Percentiles rank a stretch among this genome's conserved stretches.
Evolutionary conservation across 2,113 vertebrate species (phyloP).

Genomic region (Bolborhynchus lineola): DNA sequence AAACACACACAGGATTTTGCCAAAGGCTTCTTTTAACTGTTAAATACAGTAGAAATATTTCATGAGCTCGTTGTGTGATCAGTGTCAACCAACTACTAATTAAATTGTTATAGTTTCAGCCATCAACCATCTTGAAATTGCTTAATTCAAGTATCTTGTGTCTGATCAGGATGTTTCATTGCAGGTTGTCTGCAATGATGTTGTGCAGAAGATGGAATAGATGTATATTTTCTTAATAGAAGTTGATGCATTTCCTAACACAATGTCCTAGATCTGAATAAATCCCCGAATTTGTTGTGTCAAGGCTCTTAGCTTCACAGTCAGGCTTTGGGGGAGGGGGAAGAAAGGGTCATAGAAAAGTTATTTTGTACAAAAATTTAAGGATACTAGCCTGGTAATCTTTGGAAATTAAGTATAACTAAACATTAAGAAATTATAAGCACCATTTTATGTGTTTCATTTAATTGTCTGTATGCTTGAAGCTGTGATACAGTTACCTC

Average conservation of each 20-base stretch:
- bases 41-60: neutral
- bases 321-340: neutral
- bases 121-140: slow-evolving; percentile 3
- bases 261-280: neutral
- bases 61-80: neutral
- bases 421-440: neutral
- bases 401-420: neutral
- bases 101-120: slow-evolving; percentile 20
- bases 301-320: neutral
- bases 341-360: neutral
- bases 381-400: neutral
- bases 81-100: slow-evolving; percentile 28
- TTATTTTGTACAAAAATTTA: neutral
- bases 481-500: neutral
- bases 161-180: slow-evolving; percentile 5
- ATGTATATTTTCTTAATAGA: neutral
- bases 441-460: neutral
- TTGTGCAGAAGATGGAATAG: neutral
- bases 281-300: neutral
- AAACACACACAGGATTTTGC: neutral
- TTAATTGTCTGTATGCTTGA: neutral
- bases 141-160: neutral
- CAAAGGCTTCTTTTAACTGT: neutral
- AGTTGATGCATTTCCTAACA: neutral
- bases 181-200: neutral